Base-by-base conservation (phyloP, 2,113 vertebrate species). In the Dicerorhinus sumatrensis region DNA sequence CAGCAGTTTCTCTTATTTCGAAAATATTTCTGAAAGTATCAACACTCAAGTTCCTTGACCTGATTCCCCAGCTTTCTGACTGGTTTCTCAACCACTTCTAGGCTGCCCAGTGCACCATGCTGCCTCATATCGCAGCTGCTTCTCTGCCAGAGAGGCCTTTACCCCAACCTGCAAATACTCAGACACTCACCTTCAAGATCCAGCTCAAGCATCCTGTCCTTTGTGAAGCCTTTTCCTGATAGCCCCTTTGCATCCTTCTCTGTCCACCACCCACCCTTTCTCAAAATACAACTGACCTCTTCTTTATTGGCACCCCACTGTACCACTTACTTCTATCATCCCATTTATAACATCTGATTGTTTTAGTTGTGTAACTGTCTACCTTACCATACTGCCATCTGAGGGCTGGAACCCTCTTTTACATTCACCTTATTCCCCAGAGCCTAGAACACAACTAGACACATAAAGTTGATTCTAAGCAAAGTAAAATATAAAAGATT, bases 401-500 rank as follows among this genome's bases (percentile, higher is more conserved):
- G 33, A 33, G 54, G 10, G 10, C 51, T 79, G 33, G 39, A 94
- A 77, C 20, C 18, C 18, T 92, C 54, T 27, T 62, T 29, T 63
- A 13, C 54, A n/a, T 25, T 58, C 54, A n/a, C 62, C 80, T 42
- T 77, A 42, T 46, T 54, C 72, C 95, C 83, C 54, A 84, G n/a
- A 85, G 56, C 31, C 56, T 91, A 23, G 7, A 72, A 79, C 23
- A 63, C 39, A 95, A 95, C 7, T 18, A 65, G 25, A 89, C 65
- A 75, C 77, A 94, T 16, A 90, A 25, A 0, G 16, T 36, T n/a
- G 54, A 84, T 17, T 48, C 54, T 58, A 97, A 84, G 72, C 65
- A 85, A 93, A 88, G 23, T 82, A 14, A 89, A 97, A 96, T 76
- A 63, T 5, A 70, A 96, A 97, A 87, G 63, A 85, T 6, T 25